Evolutionary conservation across 2,888 invertebrate genomes (phyloP).

Genomic region (Theodoxus fluviatilis): DNA sequence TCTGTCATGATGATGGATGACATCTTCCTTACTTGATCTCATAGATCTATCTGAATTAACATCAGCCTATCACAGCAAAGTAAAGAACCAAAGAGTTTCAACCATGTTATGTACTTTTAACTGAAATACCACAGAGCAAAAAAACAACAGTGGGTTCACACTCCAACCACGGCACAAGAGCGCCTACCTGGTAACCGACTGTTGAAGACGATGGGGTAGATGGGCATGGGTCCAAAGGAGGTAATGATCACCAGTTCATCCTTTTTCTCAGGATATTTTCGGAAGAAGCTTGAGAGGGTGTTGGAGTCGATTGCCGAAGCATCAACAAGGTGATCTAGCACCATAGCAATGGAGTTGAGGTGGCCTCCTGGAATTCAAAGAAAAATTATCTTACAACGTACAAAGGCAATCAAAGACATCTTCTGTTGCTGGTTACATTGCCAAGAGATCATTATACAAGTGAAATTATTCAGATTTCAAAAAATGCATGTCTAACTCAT

Average conservation of each 20-base stretch:
- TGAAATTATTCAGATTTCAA: no score
- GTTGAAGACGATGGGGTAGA: constrained; percentile 74
- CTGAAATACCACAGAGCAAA: not conserved
- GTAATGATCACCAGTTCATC: constrained; percentile 71
- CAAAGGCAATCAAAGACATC: no score
- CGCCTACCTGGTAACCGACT: constrained; percentile 34
- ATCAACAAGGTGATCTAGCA: constrained; percentile 72
- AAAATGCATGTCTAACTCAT: no score
- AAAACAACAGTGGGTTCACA: constrained; percentile 2
- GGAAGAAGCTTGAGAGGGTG: constrained; percentile 70
- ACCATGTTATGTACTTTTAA: not conserved
- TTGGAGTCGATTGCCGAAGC: constrained; percentile 75
- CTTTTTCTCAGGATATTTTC: constrained; percentile 70
- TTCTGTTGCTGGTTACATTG: no score
- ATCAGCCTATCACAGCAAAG: no score
- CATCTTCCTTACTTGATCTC: no score
- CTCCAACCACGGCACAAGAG: not conserved
- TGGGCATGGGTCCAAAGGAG: constrained; percentile 75
- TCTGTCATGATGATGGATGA: no score
- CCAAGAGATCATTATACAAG: no score
- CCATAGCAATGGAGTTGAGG: constrained; percentile 72
- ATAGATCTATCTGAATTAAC: no score
- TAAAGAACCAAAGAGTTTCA: no score
- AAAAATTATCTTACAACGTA: no score
- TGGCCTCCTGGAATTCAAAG: constrained; percentile 68